Evolutionary conservation across 2,113 vertebrate genomes (phyloP), one percentile per base, ranked within the genome.

Genomic region (Lasiurus cinereus): DNA sequence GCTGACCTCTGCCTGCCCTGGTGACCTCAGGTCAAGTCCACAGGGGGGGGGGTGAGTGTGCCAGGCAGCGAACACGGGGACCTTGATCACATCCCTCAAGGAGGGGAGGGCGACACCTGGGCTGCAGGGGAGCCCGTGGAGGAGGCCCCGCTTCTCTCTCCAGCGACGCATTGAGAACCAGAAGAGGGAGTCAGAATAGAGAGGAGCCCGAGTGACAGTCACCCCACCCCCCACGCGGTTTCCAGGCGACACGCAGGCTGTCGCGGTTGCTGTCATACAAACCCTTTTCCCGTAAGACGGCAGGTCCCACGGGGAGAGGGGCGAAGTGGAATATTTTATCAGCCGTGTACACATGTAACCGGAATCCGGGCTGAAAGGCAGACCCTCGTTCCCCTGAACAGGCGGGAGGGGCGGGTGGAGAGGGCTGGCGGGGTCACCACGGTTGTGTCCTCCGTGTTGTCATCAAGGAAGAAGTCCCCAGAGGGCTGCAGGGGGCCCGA

Each of bases 321-420:
- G 97, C 14, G 88, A 97, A 96, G 97, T 62, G 97, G 98, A 98
- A 98, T 97, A 98, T 97, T 98, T 98, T 98, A 98, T 98, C 98
- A 98, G 98, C 95, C 66, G 14, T 88, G 94, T 98, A 98, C 98
- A 98, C 79, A 97, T 98, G 98, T 98, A 98, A 98, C 94, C 96
- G 85, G 97, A 92, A 93, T 73, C 10, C 74, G 88, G 88, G 96
- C 31, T 98, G 98, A 96, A 98, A 98, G 96, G 98, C 97, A 90
- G 95, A 93, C 94, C 79, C 97, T 94, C 83, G 85, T 96, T 95
- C 96, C 94, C 96, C 95, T 96, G 97, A 96, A 70, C 21, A 50
- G 87, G 84, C 48, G 46, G 86, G 69, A 64, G 79, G 33, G 88
- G 93, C 83, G 85, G 96, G 91, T 22, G 97, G 96, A 94, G 95